phyloP scores from a whole-genome alignment of 2,888 invertebrate species.

The Hypselothyrea guttata region DNA sequence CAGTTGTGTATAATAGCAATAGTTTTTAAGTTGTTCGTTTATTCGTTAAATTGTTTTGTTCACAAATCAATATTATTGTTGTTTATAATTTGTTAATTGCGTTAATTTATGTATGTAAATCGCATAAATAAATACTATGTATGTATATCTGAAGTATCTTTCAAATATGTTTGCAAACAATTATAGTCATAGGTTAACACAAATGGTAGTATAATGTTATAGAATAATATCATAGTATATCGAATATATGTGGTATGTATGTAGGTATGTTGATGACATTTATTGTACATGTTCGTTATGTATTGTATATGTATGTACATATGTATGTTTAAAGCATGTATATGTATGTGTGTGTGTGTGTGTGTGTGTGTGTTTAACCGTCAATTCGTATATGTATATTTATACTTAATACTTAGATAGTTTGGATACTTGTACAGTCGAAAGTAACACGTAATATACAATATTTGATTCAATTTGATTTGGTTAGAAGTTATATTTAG shows the following conservation, averaged over 20 bases:
- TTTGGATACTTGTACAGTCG: slow-evolving; percentile 40
- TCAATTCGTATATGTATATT: slow-evolving; percentile 23
- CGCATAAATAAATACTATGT: slow-evolving; percentile 60
- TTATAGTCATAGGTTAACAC: slow-evolving; percentile 77
- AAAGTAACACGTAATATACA: slow-evolving; percentile 64
- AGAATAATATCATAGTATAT: too few relatives aligned
- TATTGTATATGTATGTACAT: slow-evolving; percentile 31
- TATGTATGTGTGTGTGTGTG: slow-evolving; percentile 3
- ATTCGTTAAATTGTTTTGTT: slow-evolving; percentile 26
- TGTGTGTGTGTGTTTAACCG: slow-evolving; percentile 16
- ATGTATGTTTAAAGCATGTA: slow-evolving; percentile 19
- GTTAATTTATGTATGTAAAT: slow-evolving; percentile 22
- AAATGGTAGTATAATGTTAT: slow-evolving; percentile 65
- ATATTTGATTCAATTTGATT: slow-evolving; percentile 29
- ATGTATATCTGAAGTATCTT: slow-evolving; percentile 46
- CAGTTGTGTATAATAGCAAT: slow-evolving; percentile 78
- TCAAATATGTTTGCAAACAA: slow-evolving; percentile 64
- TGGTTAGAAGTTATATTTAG: slow-evolving; percentile 37
- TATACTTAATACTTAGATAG: slow-evolving; percentile 27
- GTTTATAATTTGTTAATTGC: slow-evolving; percentile 24
- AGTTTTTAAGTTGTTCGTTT: slow-evolving; percentile 44
- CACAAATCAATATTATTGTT: slow-evolving; percentile 35
- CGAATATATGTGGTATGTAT: slow-evolving; percentile 14
- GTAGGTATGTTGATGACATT: slow-evolving; percentile 20
- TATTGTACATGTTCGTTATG: slow-evolving; percentile 29